Percentiles rank a stretch among this genome's conserved stretches.
Conservation (phyloP, 2,113 vertebrate species). For the Elanus axillaris region DNA sequence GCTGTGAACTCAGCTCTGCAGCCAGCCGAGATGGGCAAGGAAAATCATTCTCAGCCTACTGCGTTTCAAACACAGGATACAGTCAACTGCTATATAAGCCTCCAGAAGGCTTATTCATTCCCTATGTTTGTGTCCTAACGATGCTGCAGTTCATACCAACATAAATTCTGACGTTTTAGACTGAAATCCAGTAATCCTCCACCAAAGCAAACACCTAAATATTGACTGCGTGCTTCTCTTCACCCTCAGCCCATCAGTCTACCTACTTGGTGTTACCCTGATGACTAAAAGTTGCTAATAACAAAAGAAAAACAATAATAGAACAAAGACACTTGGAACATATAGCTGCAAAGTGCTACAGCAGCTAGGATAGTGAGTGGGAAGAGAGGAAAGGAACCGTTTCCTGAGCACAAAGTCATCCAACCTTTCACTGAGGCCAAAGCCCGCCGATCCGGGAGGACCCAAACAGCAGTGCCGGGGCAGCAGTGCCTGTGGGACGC, state of each 20-base stretch:
- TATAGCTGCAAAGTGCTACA: background rate
- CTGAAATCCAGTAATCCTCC: background rate
- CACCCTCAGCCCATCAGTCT: fast-evolving
- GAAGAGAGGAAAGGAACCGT: background rate
- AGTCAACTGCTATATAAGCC: fast-evolving
- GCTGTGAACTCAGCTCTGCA: background rate
- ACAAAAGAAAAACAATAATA: background rate
- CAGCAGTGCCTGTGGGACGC: background rate
- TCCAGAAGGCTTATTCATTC: background rate
- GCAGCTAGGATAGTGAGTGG: background rate
- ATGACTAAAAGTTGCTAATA: background rate
- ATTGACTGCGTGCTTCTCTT: background rate
- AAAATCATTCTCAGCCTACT: fast-evolving
- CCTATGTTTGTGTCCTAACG: fast-evolving
- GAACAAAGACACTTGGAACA: background rate
- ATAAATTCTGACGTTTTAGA: background rate
- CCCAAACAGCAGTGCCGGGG: background rate
- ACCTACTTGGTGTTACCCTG: background rate
- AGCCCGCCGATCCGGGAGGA: background rate
- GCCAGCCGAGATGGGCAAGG: fast-evolving
- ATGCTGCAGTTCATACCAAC: background rate
- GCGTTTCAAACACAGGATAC: fast-evolving
- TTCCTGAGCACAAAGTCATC: background rate
- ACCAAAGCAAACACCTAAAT: background rate
- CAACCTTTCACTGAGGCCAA: background rate